phyloP scores from a whole-genome alignment of 37 sponge, comb jelly and placozoan genomes.

The Hexactinellida sp. region DNA sequence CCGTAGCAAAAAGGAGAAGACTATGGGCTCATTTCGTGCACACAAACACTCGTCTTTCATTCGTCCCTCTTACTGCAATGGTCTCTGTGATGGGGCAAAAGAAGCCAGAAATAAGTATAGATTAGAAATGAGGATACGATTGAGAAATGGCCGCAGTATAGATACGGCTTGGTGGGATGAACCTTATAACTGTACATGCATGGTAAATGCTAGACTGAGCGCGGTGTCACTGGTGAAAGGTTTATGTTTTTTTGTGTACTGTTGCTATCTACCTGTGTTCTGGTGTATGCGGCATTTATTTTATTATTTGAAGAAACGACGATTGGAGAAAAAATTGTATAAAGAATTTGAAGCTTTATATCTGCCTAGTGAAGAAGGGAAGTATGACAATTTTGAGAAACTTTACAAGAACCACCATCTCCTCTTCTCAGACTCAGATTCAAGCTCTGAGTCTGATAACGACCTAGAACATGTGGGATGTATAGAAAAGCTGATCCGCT shows the following conservation, averaged over 20 bases:
- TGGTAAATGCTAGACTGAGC: neutral
- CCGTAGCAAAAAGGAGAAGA: neutral
- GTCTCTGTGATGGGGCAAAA: neutral
- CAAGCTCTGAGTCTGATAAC: constrained; percentile 8
- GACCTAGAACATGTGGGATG: neutral
- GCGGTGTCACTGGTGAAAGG: neutral
- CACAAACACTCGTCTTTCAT: neutral
- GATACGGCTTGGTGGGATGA: neutral
- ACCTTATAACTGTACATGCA: neutral
- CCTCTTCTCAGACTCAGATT: neutral
- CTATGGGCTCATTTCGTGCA: neutral
- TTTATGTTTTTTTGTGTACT: neutral
- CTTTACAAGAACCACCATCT: neutral
- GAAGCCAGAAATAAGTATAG: constrained; percentile 1
- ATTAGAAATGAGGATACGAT: neutral
- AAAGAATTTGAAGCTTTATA: neutral
- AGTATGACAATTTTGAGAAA: neutral
- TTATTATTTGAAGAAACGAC: neutral
- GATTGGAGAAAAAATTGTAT: neutral
- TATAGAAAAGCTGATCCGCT: neutral
- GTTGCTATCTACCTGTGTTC: neutral
- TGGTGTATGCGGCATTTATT: neutral
- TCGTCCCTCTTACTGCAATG: neutral
- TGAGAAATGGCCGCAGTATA: neutral
- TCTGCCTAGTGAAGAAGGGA: neutral